Evolutionary conservation across 2,113 vertebrate genomes (phyloP).

Genomic region (Emydura subglobosa): DNA sequence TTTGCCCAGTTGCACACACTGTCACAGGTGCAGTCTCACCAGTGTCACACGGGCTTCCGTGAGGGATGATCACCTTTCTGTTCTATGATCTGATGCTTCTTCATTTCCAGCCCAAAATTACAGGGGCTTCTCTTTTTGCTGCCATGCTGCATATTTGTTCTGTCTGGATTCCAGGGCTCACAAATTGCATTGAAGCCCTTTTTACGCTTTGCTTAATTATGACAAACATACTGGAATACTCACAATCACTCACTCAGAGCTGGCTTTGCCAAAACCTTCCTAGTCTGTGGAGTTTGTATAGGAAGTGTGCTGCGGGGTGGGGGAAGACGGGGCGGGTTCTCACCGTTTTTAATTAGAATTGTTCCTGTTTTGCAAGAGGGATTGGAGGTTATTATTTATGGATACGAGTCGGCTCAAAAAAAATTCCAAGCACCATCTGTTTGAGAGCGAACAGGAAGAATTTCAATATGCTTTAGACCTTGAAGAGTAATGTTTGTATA

Average conservation of each 20-base stretch:
- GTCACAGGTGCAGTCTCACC: not conserved
- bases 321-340: slow-evolving; percentile 42
- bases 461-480: slow-evolving; percentile 78
- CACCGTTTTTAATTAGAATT: slow-evolving; percentile 75
- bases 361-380: slow-evolving; percentile 70
- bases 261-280: slow-evolving; percentile 52
- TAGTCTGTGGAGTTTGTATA: slow-evolving; percentile 51
- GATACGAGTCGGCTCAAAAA: slow-evolving; percentile 77
- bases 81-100: not conserved
- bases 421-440: slow-evolving; percentile 84
- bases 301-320: slow-evolving; percentile 46
- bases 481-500: slow-evolving; percentile 80
- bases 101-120: not conserved
- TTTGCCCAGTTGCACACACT: not conserved
- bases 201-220: slow-evolving; percentile 3
- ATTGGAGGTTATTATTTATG: slow-evolving; percentile 80
- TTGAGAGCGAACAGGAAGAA: slow-evolving; percentile 83
- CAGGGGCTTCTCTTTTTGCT: not conserved
- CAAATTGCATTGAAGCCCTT: not conserved
- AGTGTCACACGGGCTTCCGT: not conserved
- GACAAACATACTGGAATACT: slow-evolving; percentile 49
- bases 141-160: not conserved
- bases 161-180: not conserved
- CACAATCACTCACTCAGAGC: not conserved
- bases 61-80: not conserved